Conservation (phyloP, 2,797 vertebrate species). For the Lagodon rhomboides region DNA sequence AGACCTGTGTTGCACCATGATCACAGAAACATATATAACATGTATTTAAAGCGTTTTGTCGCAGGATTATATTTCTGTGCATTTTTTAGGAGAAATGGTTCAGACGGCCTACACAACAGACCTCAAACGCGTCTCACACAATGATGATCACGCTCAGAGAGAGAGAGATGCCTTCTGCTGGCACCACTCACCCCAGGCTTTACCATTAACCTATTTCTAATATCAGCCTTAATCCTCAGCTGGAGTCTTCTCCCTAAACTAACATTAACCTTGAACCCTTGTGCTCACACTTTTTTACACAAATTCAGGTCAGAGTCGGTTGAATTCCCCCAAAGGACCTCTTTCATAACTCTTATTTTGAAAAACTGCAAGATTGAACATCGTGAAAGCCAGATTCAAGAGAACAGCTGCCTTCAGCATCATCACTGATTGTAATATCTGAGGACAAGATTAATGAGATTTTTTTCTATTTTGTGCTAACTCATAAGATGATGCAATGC, state of each 20-base stretch:
- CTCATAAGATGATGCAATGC: conserved; percentile 63
- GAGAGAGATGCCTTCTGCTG: not conserved
- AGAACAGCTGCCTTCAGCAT: conserved; percentile 11
- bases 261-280: conserved; percentile 22
- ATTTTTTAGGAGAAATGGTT: not conserved
- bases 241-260: conserved; percentile 27
- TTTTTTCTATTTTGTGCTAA: conserved; percentile 23
- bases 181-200: conserved; percentile 11
- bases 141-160: not conserved
- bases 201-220: conserved; percentile 25
- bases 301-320: not conserved
- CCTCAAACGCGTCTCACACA: not conserved
- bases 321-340: not conserved
- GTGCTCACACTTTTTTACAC: not conserved
- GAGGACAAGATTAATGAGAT: conserved; percentile 41
- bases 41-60: not conserved
- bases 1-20: conserved; percentile 32
- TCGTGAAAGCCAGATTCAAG: not conserved
- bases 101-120: not conserved
- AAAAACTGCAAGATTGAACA: conserved; percentile 5
- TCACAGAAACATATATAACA: conserved; percentile 3
- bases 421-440: conserved; percentile 17
- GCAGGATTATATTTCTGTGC: not conserved
- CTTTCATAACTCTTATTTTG: conserved; percentile 12
- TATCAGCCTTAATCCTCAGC: conserved; percentile 6